phyloP scores from a whole-genome alignment of 2,797 vertebrate genomes.

The Galago senegalensis region DNA sequence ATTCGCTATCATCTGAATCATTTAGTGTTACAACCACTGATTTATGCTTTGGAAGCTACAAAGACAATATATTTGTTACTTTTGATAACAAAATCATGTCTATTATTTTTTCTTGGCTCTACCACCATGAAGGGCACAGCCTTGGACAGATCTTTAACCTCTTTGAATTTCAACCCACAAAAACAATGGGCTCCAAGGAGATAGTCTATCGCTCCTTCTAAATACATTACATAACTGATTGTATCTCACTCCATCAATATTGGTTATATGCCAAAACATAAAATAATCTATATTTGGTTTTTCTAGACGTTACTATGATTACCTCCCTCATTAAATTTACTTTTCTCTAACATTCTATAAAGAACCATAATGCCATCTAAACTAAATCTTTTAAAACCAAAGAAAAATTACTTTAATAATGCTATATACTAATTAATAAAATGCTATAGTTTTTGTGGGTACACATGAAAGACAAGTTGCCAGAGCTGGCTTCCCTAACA shows the following conservation, averaged over 20 bases:
- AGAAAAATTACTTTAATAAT: neutral
- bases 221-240: neutral
- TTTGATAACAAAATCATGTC: neutral
- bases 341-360: slow-evolving; percentile 51
- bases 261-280: neutral
- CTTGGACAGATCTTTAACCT: slow-evolving; percentile 8
- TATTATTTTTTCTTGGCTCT: slow-evolving; percentile 9
- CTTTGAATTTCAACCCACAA: slow-evolving; percentile 53
- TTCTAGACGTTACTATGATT: slow-evolving; percentile 18
- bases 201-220: neutral
- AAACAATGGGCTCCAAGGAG: neutral
- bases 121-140: neutral
- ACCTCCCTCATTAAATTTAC: slow-evolving; percentile 42
- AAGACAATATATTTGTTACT: slow-evolving; percentile 61
- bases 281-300: slow-evolving; percentile 32
- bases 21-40: slow-evolving; percentile 97
- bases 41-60: slow-evolving; percentile 97
- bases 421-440: slow-evolving; percentile 27
- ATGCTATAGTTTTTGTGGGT: slow-evolving; percentile 9
- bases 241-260: neutral
- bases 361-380: slow-evolving; percentile 49
- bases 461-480: neutral
- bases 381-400: slow-evolving; percentile 36
- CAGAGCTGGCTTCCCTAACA: neutral
- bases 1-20: slow-evolving; percentile 97